phyloP scores from a whole-genome alignment of 2,797 vertebrate species.

The Enteromius unitaeniatus region DNA sequence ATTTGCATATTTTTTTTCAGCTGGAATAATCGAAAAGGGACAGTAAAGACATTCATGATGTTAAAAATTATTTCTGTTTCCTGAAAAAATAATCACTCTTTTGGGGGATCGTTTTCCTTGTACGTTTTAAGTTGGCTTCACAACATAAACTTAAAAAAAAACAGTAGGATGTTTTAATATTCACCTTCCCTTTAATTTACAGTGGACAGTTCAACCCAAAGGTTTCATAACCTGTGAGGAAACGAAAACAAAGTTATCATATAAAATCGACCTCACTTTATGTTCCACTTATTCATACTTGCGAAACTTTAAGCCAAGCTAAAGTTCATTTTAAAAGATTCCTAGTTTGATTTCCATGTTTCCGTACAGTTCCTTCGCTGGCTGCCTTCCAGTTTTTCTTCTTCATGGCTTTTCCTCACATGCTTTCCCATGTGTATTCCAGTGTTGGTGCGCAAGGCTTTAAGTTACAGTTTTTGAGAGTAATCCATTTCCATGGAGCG shows the following conservation, averaged over 20 bases:
- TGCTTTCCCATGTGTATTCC: constrained; percentile 20
- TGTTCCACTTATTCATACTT: background rate
- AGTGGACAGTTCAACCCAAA: background rate
- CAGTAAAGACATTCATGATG: background rate
- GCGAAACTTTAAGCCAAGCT: constrained; percentile 10
- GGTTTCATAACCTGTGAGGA: constrained; percentile 14
- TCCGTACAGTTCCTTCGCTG: constrained; percentile 24
- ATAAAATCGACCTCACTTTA: constrained; percentile 5
- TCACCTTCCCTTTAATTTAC: background rate
- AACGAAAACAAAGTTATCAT: background rate
- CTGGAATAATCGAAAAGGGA: background rate
- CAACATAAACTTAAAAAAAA: background rate
- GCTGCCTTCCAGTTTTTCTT: background rate
- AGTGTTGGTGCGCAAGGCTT: constrained; percentile 39
- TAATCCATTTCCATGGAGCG: constrained; percentile 39
- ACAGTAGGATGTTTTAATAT: constrained; percentile 4
- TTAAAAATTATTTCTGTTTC: background rate
- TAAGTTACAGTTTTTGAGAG: constrained; percentile 50
- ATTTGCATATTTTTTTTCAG: background rate
- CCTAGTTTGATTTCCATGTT: constrained; percentile 19
- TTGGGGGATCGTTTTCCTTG: constrained; percentile 12
- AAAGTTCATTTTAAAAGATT: constrained; percentile 29
- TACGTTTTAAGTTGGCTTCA: constrained; percentile 9
- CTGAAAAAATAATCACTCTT: background rate
- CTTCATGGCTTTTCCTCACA: background rate